A percentile compares a stretch with the other conserved stretches of the same genome.
Evolutionary conservation across 2,113 vertebrate genomes (phyloP).

Genomic region (Gavialis gangeticus): DNA sequence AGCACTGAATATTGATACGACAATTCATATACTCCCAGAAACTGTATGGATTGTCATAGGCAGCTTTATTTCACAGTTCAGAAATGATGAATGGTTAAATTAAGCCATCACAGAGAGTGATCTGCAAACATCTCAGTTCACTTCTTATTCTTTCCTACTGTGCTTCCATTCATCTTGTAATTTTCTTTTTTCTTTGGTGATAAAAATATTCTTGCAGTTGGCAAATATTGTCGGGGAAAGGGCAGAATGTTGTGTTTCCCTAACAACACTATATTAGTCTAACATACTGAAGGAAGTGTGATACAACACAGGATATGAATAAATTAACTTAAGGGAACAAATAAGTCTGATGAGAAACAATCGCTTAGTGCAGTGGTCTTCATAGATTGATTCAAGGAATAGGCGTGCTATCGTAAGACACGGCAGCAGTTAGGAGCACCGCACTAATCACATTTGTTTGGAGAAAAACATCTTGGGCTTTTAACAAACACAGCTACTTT

Average conservation of each 20-base stretch:
- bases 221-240: background rate
- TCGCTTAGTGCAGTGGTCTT: background rate
- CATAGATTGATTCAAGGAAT: slow-evolving; percentile 8
- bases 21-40: background rate
- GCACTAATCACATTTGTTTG: slow-evolving; percentile 16
- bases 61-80: background rate
- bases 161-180: too few species aligned
- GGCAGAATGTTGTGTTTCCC: background rate
- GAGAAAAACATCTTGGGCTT: background rate
- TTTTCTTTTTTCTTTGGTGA: background rate
- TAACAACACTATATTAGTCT: background rate
- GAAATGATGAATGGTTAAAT: background rate
- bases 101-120: background rate
- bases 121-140: background rate
- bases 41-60: background rate
- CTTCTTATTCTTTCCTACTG: accelerated
- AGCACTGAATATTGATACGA: accelerated
- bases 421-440: slow-evolving; percentile 13
- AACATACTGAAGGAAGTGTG: background rate
- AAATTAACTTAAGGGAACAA: background rate
- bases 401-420: background rate
- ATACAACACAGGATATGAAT: background rate
- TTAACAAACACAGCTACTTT: background rate
- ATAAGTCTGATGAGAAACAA: background rate
- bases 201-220: background rate